Evolutionary conservation across 2,888 invertebrate genomes (phyloP).

Genomic region (Drymonia ruficornis): DNA sequence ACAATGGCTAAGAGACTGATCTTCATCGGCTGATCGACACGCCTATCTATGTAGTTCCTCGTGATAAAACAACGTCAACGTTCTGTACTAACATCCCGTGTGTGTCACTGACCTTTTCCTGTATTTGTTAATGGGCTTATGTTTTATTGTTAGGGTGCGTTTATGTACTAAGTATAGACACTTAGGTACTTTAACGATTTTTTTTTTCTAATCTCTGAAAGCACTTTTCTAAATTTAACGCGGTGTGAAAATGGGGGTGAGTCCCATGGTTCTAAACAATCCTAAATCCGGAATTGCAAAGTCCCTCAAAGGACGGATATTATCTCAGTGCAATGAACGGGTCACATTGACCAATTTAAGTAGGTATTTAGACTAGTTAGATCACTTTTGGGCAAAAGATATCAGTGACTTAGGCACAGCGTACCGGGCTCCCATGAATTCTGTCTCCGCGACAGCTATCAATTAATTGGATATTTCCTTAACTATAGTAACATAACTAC

Average conservation of each 20-base stretch:
- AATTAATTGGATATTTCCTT: not conserved
- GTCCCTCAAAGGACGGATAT: too few relatives aligned
- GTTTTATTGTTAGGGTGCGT: not conserved
- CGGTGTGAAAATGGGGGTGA: too few relatives aligned
- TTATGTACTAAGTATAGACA: not conserved
- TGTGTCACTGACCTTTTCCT: constrained; percentile 39
- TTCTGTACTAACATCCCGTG: constrained; percentile 42
- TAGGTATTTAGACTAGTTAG: not conserved
- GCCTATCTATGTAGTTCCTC: constrained; percentile 39
- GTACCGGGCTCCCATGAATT: not conserved
- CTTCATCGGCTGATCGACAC: constrained; percentile 42
- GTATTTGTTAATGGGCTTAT: not conserved
- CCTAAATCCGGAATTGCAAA: too few relatives aligned
- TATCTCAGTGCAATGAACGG: too few relatives aligned
- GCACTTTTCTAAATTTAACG: too few relatives aligned
- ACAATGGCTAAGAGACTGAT: constrained; percentile 61
- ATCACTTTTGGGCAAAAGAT: not conserved
- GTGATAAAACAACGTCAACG: constrained; percentile 55
- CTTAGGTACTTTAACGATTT: too few relatives aligned
- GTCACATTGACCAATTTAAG: not conserved
- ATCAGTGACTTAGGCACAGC: not conserved
- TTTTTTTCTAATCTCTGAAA: too few relatives aligned
- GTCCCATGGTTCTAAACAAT: too few relatives aligned
- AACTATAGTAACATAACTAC: not conserved
- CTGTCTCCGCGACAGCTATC: too few relatives aligned